phyloP scores from a whole-genome alignment of 2,797 vertebrate genomes.

The Centroberyx gerrardi region DNA sequence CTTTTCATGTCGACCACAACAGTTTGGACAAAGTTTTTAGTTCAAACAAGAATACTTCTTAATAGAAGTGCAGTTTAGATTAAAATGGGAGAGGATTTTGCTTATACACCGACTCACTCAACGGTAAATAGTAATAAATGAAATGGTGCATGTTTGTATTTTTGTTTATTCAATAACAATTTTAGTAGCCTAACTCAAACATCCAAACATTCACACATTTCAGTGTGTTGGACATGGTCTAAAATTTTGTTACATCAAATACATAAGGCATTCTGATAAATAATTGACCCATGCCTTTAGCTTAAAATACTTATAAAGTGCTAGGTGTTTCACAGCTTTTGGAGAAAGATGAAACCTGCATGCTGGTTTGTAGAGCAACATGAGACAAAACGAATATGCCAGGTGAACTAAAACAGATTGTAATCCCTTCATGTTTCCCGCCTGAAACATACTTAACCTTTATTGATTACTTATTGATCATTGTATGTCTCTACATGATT shows the following conservation, averaged over 20 bases:
- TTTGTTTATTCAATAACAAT: not conserved
- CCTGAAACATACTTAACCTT: not conserved
- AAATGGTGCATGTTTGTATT: not conserved
- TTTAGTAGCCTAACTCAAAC: not conserved
- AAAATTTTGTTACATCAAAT: constrained; percentile 20
- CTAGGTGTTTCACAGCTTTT: constrained; percentile 68
- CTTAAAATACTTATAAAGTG: constrained; percentile 59
- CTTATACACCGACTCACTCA: too few relatives aligned
- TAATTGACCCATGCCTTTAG: constrained; percentile 13
- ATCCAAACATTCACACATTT: constrained; percentile 5
- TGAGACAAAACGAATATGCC: not conserved
- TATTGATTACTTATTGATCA: not conserved
- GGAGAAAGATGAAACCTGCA: constrained; percentile 28
- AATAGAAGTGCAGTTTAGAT: too few relatives aligned
- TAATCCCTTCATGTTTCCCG: not conserved
- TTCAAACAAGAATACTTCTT: too few relatives aligned
- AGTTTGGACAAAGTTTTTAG: too few relatives aligned
- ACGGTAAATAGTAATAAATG: too few relatives aligned
- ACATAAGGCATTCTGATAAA: constrained; percentile 37
- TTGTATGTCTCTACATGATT: not conserved
- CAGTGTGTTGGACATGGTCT: not conserved
- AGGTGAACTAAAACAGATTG: not conserved
- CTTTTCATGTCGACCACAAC: too few relatives aligned
- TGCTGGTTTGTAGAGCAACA: constrained; percentile 31
- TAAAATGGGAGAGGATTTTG: too few relatives aligned